Percentiles rank a stretch among this genome's conserved stretches.
Conservation (phyloP, 2,797 vertebrate genomes). For the Halcyon chelicuti region DNA sequence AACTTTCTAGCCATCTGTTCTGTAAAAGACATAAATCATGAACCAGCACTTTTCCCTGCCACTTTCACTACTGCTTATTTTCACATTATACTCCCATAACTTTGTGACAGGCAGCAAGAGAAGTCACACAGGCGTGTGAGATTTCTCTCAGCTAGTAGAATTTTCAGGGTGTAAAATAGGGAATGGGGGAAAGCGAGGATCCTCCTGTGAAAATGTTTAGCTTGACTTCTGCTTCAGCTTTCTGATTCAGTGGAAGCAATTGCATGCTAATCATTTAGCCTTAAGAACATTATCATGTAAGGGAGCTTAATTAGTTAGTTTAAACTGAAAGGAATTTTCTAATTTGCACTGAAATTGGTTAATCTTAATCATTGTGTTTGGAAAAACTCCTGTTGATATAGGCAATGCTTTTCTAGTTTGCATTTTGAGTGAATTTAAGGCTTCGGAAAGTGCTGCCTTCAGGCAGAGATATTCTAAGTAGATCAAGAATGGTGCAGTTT, state of each 20-base stretch:
- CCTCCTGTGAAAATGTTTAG: not conserved
- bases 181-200: not conserved
- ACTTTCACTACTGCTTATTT: not conserved
- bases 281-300: not conserved
- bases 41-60: not conserved
- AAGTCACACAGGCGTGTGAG: not conserved
- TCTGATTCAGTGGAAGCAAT: not conserved
- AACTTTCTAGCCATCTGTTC: not conserved
- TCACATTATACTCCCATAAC: not conserved
- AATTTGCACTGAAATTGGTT: conserved; percentile 8
- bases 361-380: not conserved
- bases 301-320: not conserved
- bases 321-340: not conserved
- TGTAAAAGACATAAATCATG: not conserved
- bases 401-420: not conserved
- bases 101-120: not conserved
- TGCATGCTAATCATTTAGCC: not conserved
- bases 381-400: conserved; percentile 14
- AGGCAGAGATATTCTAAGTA: not conserved
- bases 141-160: not conserved
- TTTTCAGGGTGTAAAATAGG: not conserved
- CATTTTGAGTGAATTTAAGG: conserved; percentile 12
- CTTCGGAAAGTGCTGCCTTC: conserved; percentile 8
- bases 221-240: not conserved
- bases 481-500: not conserved